Percentiles rank a stretch among this genome's conserved stretches.
phyloP scores from a whole-genome alignment of 2,888 invertebrate species.

The Willowsia nigromaculata region DNA sequence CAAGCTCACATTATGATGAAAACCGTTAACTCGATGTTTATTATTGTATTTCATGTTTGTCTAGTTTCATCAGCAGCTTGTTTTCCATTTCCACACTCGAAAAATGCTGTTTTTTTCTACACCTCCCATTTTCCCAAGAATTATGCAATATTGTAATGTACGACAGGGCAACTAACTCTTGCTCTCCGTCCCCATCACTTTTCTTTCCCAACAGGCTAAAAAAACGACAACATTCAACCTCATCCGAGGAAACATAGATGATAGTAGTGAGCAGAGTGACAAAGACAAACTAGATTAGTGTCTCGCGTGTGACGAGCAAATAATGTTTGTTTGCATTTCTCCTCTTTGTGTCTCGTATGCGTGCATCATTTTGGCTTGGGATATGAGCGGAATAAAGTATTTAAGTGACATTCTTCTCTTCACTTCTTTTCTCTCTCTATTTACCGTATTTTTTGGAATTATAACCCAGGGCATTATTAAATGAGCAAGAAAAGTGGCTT shows the following conservation, averaged over 20 bases:
- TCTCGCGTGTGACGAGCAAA: conserved; percentile 33
- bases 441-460: no score
- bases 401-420: neutral
- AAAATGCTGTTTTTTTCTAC: no score
- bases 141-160: conserved; percentile 35
- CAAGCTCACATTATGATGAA: no score
- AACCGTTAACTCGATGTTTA: neutral
- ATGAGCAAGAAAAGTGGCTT: no score
- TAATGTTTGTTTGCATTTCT: conserved; percentile 14
- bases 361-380: neutral
- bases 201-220: neutral
- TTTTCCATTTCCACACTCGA: neutral
- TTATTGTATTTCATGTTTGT: neutral
- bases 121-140: neutral
- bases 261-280: no score
- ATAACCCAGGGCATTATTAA: no score
- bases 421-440: neutral
- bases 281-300: conserved; percentile 60
- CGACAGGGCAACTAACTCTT: conserved; percentile 37
- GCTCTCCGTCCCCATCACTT: conserved; percentile 43
- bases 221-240: no score
- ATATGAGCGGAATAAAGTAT: neutral
- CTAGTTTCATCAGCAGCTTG: neutral
- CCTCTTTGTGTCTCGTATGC: neutral
- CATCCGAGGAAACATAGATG: no score